Percentiles rank a stretch among this genome's conserved stretches.
phyloP scores from a whole-genome alignment of 2,888 invertebrate species.

The Heteropelma amictum region DNA sequence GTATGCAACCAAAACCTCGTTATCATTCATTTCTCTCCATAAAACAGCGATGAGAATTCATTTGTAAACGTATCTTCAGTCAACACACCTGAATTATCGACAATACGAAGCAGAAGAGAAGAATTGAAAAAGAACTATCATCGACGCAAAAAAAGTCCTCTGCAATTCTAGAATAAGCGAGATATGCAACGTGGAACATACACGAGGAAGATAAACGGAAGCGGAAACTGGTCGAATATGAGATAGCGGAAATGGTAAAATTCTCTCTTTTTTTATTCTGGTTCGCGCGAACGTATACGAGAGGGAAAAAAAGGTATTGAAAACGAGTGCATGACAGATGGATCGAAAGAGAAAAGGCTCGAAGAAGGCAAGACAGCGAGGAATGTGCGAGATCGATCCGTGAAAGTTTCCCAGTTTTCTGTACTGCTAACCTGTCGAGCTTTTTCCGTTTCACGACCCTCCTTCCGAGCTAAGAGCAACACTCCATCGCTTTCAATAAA shows the following conservation, averaged over 20 bases:
- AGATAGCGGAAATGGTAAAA: conserved; percentile 65
- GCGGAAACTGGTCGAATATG: conserved; percentile 64
- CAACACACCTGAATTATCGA: neutral
- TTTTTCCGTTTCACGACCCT: conserved; percentile 35
- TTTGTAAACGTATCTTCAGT: too few relatives aligned
- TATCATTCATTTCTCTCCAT: too few relatives aligned
- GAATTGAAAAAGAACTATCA: too few relatives aligned
- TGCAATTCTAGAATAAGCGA: too few relatives aligned
- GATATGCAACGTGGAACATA: neutral
- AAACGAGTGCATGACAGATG: too few relatives aligned
- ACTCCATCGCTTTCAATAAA: conserved; percentile 21
- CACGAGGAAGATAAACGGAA: conserved; percentile 6
- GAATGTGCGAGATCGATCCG: conserved; percentile 28
- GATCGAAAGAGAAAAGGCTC: too few relatives aligned
- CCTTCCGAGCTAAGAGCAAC: neutral
- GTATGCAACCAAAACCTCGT: too few relatives aligned
- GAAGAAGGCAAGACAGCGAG: neutral
- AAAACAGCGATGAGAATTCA: too few relatives aligned
- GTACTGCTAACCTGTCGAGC: conserved; percentile 33
- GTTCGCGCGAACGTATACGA: neutral
- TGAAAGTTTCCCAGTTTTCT: conserved; percentile 17
- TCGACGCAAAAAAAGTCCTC: too few relatives aligned
- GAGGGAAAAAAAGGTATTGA: too few relatives aligned
- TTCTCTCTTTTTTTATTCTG: conserved; percentile 55
- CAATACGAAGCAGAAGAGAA: too few relatives aligned